Conservation (phyloP, 1,140 invertebrate genomes). For the Caenorhabditis briggsae region DNA sequence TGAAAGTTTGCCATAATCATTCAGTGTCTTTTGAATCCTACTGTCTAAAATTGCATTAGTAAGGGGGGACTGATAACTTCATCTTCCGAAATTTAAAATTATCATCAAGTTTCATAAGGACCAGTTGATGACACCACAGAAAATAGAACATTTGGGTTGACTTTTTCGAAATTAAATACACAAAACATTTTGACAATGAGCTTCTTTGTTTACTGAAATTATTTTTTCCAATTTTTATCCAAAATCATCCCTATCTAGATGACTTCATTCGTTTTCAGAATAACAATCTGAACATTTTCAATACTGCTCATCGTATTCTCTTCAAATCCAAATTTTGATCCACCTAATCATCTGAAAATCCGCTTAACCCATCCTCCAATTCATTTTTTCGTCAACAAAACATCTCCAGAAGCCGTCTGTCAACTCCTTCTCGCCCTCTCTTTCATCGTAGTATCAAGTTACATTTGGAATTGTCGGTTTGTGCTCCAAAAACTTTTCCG, state of each 20-base stretch:
- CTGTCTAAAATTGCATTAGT: too few species aligned
- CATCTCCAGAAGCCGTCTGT: slow-evolving; percentile 18
- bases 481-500: slow-evolving; percentile 36
- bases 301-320: background rate
- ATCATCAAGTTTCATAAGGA: too few species aligned
- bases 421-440: background rate
- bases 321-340: slow-evolving; percentile 5
- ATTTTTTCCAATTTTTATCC: too few species aligned
- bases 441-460: background rate
- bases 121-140: too few species aligned
- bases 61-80: too few species aligned
- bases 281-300: background rate
- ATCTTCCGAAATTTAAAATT: too few species aligned
- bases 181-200: too few species aligned
- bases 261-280: background rate
- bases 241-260: background rate
- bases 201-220: too few species aligned
- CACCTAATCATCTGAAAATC: background rate
- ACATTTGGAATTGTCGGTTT: background rate
- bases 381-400: slow-evolving; percentile 9
- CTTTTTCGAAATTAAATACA: too few species aligned
- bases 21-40: too few species aligned
- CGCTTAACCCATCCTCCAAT: slow-evolving; percentile 2
- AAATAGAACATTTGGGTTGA: too few species aligned
- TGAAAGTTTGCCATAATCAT: too few species aligned